Evolutionary conservation across 2,888 invertebrate genomes (phyloP).

Genomic region (Acleris cristana): DNA sequence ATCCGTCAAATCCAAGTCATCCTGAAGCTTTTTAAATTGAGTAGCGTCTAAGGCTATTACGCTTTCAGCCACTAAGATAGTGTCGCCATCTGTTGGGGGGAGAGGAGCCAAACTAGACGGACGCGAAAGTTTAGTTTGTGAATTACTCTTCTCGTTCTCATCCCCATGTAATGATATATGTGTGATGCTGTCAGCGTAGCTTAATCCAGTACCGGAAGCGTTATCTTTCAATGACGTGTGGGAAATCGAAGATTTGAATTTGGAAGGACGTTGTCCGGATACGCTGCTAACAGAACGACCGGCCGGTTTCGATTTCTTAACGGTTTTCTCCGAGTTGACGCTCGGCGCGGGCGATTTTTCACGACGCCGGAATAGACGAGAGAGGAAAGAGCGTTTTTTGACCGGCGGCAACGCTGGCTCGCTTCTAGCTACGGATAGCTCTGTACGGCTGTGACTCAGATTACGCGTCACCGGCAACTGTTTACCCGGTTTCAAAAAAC

Average conservation of each 20-base stretch:
- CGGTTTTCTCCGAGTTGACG: constrained; percentile 65
- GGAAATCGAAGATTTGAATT: constrained; percentile 70
- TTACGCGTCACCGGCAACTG: constrained; percentile 63
- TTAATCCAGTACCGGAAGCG: constrained; percentile 69
- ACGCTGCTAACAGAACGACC: constrained; percentile 85
- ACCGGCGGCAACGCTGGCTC: constrained; percentile 74
- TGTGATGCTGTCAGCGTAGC: constrained; percentile 84
- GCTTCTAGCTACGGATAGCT: constrained; percentile 63
- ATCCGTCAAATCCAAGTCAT: constrained; percentile 89
- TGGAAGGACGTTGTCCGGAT: constrained; percentile 83
- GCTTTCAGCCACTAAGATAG: constrained; percentile 84
- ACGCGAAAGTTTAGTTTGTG: constrained; percentile 60
- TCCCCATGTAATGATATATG: constrained; percentile 87
- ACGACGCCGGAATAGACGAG: constrained; percentile 73
- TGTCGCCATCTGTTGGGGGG: constrained; percentile 81
- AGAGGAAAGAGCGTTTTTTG: constrained; percentile 78
- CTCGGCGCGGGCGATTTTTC: constrained; percentile 77
- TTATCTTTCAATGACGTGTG: constrained; percentile 74
- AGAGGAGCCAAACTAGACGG: constrained; percentile 63
- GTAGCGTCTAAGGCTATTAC: constrained; percentile 75
- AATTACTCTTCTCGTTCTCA: constrained; percentile 66
- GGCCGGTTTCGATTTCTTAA: constrained; percentile 70
- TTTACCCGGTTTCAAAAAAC: constrained; percentile 68
- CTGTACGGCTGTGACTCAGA: constrained; percentile 50
- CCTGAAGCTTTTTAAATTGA: constrained; percentile 70